phyloP scores from a whole-genome alignment of 2,113 vertebrate species.

The Muscicapa adusta region DNA sequence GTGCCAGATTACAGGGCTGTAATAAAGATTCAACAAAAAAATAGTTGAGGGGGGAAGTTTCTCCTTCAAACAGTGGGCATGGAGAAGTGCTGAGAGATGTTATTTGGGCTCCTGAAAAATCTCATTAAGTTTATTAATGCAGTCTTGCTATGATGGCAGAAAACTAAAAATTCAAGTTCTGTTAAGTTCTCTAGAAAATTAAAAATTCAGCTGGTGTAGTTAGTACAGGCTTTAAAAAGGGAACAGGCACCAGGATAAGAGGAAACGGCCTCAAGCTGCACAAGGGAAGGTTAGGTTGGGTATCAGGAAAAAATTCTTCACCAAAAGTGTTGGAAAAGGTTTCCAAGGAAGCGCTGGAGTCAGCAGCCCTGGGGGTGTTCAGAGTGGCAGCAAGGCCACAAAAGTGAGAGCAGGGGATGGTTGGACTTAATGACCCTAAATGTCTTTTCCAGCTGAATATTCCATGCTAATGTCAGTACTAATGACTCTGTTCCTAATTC shows the following conservation, averaged over 20 bases:
- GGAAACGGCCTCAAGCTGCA: background rate
- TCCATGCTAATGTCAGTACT: background rate
- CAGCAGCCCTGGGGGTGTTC: background rate
- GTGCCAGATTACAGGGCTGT: background rate
- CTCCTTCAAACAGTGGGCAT: background rate
- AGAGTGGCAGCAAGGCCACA: background rate
- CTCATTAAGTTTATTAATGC: background rate
- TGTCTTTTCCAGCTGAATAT: background rate
- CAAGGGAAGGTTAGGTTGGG: background rate
- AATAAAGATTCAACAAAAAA: background rate
- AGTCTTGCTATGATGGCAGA: background rate
- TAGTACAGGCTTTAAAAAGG: background rate
- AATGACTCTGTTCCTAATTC: background rate
- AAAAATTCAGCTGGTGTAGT: background rate
- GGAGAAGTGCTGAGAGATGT: background rate
- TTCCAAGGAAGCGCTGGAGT: background rate
- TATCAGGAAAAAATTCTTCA: background rate
- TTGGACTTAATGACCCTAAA: background rate
- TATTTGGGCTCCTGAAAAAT: background rate
- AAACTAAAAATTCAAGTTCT: background rate
- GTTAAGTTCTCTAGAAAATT: background rate
- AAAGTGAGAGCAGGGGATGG: no score
- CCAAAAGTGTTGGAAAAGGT: background rate
- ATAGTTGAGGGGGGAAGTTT: accelerated
- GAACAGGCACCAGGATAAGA: no score